Evolutionary conservation across 2,888 invertebrate species (phyloP).

Genomic region (Eulithis testata): DNA sequence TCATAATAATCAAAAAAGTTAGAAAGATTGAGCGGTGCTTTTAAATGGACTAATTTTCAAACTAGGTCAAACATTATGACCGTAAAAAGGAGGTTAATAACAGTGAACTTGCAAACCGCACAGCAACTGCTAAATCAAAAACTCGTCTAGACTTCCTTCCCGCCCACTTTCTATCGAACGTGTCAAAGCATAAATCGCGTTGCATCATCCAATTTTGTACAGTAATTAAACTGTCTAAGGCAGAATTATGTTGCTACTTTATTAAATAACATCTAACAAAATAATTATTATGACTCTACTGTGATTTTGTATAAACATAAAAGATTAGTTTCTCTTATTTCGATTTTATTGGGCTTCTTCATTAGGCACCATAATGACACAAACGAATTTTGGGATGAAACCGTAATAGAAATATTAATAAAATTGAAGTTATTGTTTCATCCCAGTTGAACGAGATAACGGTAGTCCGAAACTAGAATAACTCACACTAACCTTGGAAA

Average conservation of each 20-base stretch:
- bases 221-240: slow-evolving; percentile 33
- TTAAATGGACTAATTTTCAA: slow-evolving; percentile 18
- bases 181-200: slow-evolving; percentile 42
- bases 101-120: slow-evolving; percentile 29
- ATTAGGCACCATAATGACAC: too few species aligned
- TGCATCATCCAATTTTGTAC: slow-evolving; percentile 36
- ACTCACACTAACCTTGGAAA: too few species aligned
- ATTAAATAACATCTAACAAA: slow-evolving; percentile 22
- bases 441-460: too few species aligned
- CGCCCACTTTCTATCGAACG: slow-evolving; percentile 46
- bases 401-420: too few species aligned
- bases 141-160: slow-evolving; percentile 40
- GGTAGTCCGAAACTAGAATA: too few species aligned
- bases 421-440: too few species aligned
- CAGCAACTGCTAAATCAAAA: slow-evolving; percentile 37
- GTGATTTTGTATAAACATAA: neutral
- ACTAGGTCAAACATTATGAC: slow-evolving; percentile 13
- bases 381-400: too few species aligned
- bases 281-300: neutral
- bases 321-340: neutral
- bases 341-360: too few species aligned
- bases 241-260: slow-evolving; percentile 31
- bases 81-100: slow-evolving; percentile 28
- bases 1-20: too few species aligned
- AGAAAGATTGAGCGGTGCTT: neutral